phyloP scores from a whole-genome alignment of 2,888 invertebrate genomes.

The Lasioglossum figueresi region DNA sequence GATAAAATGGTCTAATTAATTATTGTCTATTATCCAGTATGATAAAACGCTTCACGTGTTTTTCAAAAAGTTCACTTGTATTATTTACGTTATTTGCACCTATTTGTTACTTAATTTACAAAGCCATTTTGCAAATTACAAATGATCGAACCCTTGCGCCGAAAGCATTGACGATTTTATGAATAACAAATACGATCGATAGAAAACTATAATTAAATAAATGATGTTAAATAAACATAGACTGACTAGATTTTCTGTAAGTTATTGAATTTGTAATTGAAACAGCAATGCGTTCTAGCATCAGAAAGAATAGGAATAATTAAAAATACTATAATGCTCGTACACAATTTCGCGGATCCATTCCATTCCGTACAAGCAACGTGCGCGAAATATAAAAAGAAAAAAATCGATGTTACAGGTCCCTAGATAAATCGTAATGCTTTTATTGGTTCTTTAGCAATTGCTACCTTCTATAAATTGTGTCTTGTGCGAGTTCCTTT shows the following conservation, averaged over 20 bases:
- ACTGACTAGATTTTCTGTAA: not conserved
- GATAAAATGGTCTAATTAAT: not conserved
- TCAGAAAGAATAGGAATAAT: not conserved
- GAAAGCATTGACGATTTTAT: no score
- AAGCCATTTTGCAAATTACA: no score
- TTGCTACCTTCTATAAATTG: conserved; percentile 36
- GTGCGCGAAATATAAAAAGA: not conserved
- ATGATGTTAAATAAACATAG: not conserved
- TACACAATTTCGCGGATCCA: not conserved
- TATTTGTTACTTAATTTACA: no score
- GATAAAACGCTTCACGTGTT: not conserved
- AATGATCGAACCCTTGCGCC: no score
- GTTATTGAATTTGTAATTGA: not conserved
- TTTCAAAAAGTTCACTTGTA: not conserved
- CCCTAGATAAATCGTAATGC: conserved; percentile 33
- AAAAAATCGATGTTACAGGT: not conserved
- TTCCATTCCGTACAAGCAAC: not conserved
- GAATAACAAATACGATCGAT: no score
- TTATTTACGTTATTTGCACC: not conserved
- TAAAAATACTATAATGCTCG: not conserved
- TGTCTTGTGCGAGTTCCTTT: conserved; percentile 27
- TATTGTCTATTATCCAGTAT: not conserved
- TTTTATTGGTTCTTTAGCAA: conserved; percentile 30
- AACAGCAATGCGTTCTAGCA: not conserved
- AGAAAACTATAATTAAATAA: no score